phyloP scores from a whole-genome alignment of 2,797 vertebrate genomes.

The Arrhamphus sclerolepis region DNA sequence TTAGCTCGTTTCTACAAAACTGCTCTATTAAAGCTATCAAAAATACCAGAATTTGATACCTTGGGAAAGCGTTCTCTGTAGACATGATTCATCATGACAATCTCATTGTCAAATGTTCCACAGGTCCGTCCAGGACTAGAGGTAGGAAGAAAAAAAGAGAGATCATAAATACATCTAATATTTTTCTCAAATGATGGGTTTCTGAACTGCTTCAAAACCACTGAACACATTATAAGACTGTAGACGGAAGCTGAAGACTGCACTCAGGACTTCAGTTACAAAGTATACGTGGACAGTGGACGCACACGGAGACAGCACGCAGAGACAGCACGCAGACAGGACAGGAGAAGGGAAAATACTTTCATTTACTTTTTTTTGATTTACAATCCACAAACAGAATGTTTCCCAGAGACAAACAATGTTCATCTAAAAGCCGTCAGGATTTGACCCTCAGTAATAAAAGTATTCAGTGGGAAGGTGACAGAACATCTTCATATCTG shows the following conservation, averaged over 20 bases:
- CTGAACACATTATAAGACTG: no score
- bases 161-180: background rate
- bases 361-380: background rate
- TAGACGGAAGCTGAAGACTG: no score
- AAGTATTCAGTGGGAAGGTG: no score
- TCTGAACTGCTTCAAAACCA: background rate
- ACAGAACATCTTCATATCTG: no score
- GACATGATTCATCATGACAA: conserved; percentile 97
- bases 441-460: no score
- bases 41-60: conserved; percentile 60
- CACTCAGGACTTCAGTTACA: no score
- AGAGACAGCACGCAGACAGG: no score
- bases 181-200: background rate
- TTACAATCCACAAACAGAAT: conserved; percentile 31
- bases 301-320: no score
- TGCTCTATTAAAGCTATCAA: background rate
- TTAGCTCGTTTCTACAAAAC: background rate
- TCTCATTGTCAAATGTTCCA: conserved; percentile 90
- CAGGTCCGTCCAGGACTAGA: conserved; percentile 89
- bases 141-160: background rate
- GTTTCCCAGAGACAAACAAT: conserved; percentile 28
- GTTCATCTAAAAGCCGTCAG: conserved; percentile 18
- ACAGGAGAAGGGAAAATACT: no score
- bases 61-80: conserved; percentile 96
- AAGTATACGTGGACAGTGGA: no score